phyloP scores from a whole-genome alignment of 1,140 invertebrate genomes.

The Artemia franciscana region DNA sequence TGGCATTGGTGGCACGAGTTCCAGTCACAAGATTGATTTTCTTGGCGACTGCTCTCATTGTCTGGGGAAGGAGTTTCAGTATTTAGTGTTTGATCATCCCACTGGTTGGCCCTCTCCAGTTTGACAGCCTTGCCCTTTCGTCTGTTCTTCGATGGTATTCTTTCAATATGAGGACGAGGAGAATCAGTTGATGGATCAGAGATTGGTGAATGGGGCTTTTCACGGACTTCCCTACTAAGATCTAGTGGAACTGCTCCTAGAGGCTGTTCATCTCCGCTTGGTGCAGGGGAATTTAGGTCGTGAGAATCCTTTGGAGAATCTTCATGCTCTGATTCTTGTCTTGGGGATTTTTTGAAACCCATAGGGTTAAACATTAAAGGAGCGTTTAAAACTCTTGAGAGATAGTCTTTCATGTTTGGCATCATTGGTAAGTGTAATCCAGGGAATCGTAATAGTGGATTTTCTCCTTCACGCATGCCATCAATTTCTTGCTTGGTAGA shows the following conservation, averaged over 20 bases:
- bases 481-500: conserved; percentile 2
- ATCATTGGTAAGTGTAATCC: conserved; percentile 8
- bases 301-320: conserved; percentile 9
- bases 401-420: conserved; percentile 13
- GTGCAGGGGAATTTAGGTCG: conserved; percentile 5
- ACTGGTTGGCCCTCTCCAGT: conserved; percentile 27
- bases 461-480: conserved; percentile 6
- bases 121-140: conserved; percentile 57
- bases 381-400: conserved; percentile 12
- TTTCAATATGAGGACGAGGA: background rate
- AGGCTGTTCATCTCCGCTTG: conserved; percentile 2
- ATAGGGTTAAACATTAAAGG: conserved; percentile 10
- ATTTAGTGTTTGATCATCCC: background rate
- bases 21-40: conserved; percentile 8
- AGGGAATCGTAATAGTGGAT: conserved; percentile 7
- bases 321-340: conserved; percentile 6
- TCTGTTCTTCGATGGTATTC: conserved; percentile 29
- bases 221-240: conserved; percentile 10
- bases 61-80: background rate
- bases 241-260: conserved; percentile 10
- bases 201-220: conserved; percentile 3
- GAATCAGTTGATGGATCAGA: background rate
- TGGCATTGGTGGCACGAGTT: conserved; percentile 37
- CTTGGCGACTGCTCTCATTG: background rate
- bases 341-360: conserved; percentile 8